phyloP scores from a whole-genome alignment of 2,888 invertebrate species.

The Drosophila robusta region DNA sequence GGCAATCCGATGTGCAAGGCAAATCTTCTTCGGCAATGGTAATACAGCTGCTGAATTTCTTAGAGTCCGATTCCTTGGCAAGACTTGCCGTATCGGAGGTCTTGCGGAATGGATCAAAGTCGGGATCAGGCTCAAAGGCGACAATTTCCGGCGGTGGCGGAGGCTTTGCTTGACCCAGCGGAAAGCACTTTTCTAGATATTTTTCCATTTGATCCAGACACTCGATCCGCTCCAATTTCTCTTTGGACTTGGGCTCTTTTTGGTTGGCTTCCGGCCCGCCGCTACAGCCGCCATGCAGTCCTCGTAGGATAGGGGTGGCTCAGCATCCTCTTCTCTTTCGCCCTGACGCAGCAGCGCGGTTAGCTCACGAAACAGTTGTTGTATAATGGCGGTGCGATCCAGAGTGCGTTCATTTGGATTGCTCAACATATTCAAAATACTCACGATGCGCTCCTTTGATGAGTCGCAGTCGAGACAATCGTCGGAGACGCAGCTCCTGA shows the following conservation, averaged over 20 bases:
- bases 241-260: conserved; percentile 3
- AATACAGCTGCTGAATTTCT: neutral
- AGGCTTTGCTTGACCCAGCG: neutral
- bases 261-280: conserved; percentile 1
- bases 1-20: neutral
- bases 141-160: conserved; percentile 34
- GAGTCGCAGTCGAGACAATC: neutral
- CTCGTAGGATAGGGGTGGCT: conserved; percentile 20
- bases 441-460: conserved; percentile 39
- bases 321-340: conserved; percentile 22
- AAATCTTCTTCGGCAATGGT: neutral
- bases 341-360: conserved; percentile 49
- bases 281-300: conserved; percentile 55
- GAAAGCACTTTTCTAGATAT: conserved; percentile 58
- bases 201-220: conserved; percentile 57
- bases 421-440: conserved; percentile 44
- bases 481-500: conserved; percentile 1
- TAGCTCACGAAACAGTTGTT: conserved; percentile 55
- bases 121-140: conserved; percentile 54
- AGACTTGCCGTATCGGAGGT: neutral
- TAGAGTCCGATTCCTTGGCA: neutral
- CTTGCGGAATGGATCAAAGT: conserved; percentile 32
- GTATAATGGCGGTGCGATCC: conserved; percentile 43
- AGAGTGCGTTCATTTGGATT: neutral
- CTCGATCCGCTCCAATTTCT: conserved; percentile 17